Evolutionary conservation across 2,113 vertebrate genomes (phyloP).

Genomic region (Scophthalmus maximus): DNA sequence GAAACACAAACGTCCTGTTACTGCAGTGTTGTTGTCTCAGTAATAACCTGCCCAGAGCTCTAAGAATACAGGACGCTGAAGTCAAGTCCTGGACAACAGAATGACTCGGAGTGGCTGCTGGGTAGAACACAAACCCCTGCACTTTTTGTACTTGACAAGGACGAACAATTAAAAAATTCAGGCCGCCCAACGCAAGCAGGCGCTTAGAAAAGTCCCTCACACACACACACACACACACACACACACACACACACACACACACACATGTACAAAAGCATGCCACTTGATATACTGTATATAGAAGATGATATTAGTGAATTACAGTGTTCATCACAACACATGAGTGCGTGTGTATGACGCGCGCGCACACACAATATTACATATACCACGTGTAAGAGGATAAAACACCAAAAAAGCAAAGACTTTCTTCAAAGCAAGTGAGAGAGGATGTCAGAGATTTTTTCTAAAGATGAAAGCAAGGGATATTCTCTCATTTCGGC

Average conservation of each 20-base stretch:
- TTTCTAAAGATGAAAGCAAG: slow-evolving; percentile 81
- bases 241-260: slow-evolving; percentile 8
- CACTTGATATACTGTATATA: slow-evolving; percentile 57
- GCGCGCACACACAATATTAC: slow-evolving; percentile 32
- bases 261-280: slow-evolving; percentile 23
- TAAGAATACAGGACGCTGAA: slow-evolving; percentile 38
- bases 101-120: slow-evolving; percentile 26
- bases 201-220: slow-evolving; percentile 23
- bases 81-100: slow-evolving; percentile 44
- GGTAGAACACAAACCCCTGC: slow-evolving; percentile 28
- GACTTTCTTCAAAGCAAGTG: slow-evolving; percentile 77
- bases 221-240: slow-evolving; percentile 8
- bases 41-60: slow-evolving; percentile 47
- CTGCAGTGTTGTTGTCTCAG: slow-evolving; percentile 33
- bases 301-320: slow-evolving; percentile 37
- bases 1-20: slow-evolving; percentile 29
- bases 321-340: slow-evolving; percentile 35
- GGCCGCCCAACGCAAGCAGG: slow-evolving; percentile 15
- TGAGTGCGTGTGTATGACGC: background rate
- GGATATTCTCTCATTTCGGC: slow-evolving; percentile 80
- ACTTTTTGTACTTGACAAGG: slow-evolving; percentile 33
- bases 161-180: slow-evolving; percentile 33
- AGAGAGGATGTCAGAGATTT: slow-evolving; percentile 77
- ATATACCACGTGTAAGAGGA: slow-evolving; percentile 79
- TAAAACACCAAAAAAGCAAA: slow-evolving; percentile 75